Base-by-base conservation (phyloP, 2,797 vertebrate species). In the Dryobates pubescens region DNA sequence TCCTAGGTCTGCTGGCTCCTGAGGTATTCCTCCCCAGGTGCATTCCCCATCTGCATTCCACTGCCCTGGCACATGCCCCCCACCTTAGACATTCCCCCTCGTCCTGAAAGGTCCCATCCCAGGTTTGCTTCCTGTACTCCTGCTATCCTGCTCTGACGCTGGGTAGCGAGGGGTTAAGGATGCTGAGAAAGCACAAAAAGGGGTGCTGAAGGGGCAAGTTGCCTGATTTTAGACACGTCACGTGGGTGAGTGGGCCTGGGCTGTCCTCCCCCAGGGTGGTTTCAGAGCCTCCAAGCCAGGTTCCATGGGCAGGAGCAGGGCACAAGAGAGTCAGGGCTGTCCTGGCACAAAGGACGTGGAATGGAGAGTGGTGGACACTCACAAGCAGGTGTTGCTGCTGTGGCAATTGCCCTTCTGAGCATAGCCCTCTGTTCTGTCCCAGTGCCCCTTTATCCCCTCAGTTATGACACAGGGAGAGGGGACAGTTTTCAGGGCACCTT, bases 271-370 rank as follows among this genome's bases (percentile, higher is more conserved):
- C 18, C 10, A 12, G 15, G 10, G 32, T 47, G 43, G 4, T 74
- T 4, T 41, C 0, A 0, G 9, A 51, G 45, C 54, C 71, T 62
- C 17, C 4, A 23, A 64, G 58, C 38, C 74, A 10, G 16, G 23
- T 0, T 74, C 2, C 43, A 19, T 11, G 8, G 36, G 24, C 1
- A 27, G 17, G 13, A 74, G 38, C 34, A 23, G 43, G 58, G 26
- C 24, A 56, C 1, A 1, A 47, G 23, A 5, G 8, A 72, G 10
- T 17, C 72, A 59, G 19, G 29, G 7, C 61, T 5, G 5, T 56
- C 17, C 30, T 0, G 0, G 72, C 69, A 10, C 34, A 62, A 36
- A 53, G 24, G 47, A 24, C 18, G 5, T 1, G 4, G 38, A 36
- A 54, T 0, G 1, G 38, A 68, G 47, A 51, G 41, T 30, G 18